Base-by-base conservation (phyloP, 2,797 vertebrate genomes). In the Xenopus petersii region DNA sequence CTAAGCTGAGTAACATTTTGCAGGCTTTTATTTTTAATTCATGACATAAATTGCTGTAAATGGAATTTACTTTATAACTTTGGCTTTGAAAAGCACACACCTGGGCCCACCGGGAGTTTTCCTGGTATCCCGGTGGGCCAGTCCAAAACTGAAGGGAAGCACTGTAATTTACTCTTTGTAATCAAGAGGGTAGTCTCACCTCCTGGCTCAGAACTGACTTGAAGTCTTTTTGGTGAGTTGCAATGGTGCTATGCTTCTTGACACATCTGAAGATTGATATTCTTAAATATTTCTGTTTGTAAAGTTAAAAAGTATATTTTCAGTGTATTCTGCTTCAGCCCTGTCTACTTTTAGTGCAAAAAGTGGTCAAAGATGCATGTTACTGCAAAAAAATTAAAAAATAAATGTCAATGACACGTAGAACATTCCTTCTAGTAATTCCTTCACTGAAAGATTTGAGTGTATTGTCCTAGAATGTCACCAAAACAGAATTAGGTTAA, bases 401-500 rank as follows among this genome's bases (percentile, higher is more conserved):
- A 81, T 91, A 64, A 49, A 72, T 67, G 92, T 88, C 85, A 91
- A 85, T 85, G 85, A 89, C 87, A 88, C 85, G 87, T 84, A 86
- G 83, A 90, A 91, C 89, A 89, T 89, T 92, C 84, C 90, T 92
- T 87, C 86, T 86, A 91, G 89, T 91, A 90, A 92, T 93, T 93
- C 89, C 80, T 89, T 84, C 89, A 87, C 86, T 79, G 82, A 87
- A 94, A 93, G 91, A 93, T 90, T 94, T 87, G 83, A 93, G 91
- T 89, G 90, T 93, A 94, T 94, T 91, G 88, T 94, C 90, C 90
- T 93, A 89, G 88, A 95, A 95, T 95, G 94, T 95, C 94, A 92
- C 93, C 93, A 94, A 95, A 98, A 96, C 92, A 97, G 94, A 98
- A 98, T 95, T 96, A 97, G 95, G 95, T 97, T 97, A 93, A 97